phyloP scores from a whole-genome alignment of 2,113 vertebrate species.

The Trinectes maculatus region DNA sequence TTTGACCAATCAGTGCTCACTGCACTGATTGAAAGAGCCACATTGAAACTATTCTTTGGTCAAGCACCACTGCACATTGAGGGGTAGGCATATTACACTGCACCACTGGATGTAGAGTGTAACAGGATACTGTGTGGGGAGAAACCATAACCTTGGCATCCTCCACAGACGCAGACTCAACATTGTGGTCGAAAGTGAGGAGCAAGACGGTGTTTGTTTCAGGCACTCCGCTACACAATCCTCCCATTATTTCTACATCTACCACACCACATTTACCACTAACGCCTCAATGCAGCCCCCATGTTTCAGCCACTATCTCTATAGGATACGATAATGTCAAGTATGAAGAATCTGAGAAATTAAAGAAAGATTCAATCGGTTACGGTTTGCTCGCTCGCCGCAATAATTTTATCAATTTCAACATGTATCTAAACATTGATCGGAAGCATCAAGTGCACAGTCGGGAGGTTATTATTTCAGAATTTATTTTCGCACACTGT shows the following conservation, averaged over 20 bases:
- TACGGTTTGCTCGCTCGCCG: neutral
- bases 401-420: neutral
- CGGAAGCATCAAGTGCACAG: neutral
- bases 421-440: neutral
- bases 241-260: neutral
- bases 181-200: neutral
- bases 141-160: too few species aligned
- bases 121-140: too few species aligned
- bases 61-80: too few species aligned
- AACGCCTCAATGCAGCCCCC: neutral
- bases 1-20: too few species aligned
- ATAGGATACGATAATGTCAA: neutral
- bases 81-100: too few species aligned
- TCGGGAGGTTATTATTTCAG: neutral
- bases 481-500: too few species aligned
- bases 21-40: too few species aligned
- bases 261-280: neutral
- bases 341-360: neutral
- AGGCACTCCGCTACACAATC: neutral
- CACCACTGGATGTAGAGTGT: too few species aligned
- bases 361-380: neutral
- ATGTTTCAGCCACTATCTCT: neutral
- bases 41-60: too few species aligned
- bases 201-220: constrained; percentile 1
- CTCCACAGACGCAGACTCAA: constrained; percentile 1